Evolutionary conservation across 2,113 vertebrate genomes (phyloP).

Genomic region (Ancistrus triradiatus): DNA sequence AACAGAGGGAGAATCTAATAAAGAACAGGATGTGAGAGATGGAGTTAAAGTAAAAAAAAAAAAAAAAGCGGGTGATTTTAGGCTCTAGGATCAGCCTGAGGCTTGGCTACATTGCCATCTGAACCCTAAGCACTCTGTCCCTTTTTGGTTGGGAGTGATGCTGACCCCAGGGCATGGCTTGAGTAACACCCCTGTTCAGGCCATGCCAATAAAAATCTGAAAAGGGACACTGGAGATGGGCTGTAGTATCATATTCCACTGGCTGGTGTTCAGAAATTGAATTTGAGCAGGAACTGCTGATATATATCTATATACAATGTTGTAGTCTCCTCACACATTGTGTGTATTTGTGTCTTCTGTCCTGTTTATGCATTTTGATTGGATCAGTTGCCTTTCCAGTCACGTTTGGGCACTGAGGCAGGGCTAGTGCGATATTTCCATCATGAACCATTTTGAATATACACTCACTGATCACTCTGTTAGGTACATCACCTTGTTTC

Average conservation of each 20-base stretch:
- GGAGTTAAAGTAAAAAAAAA: neutral
- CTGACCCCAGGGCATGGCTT: slow-evolving; percentile 16
- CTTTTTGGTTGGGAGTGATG: slow-evolving; percentile 14
- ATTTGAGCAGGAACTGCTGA: too few species aligned
- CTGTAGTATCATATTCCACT: neutral
- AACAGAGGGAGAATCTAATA: slow-evolving; percentile 18
- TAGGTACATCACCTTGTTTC: too few species aligned
- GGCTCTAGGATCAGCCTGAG: slow-evolving; percentile 7
- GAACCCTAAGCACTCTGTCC: slow-evolving; percentile 17
- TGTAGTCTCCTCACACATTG: too few species aligned
- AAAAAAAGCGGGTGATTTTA: neutral
- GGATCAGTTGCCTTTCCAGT: too few species aligned
- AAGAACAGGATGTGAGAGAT: slow-evolving; percentile 32
- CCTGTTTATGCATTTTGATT: too few species aligned
- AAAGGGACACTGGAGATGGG: slow-evolving; percentile 3
- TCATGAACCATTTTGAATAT: too few species aligned
- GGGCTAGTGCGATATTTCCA: too few species aligned
- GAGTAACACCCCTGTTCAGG: slow-evolving; percentile 17
- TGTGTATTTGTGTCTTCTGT: too few species aligned
- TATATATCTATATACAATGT: too few species aligned
- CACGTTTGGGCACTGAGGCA: too few species aligned
- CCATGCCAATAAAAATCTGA: slow-evolving; percentile 9
- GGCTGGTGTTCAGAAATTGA: slow-evolving; percentile 22
- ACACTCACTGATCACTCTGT: too few species aligned
- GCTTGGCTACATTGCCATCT: slow-evolving; percentile 19